Percentiles rank a stretch among this genome's conserved stretches.
Conservation (phyloP, 1,140 invertebrate species). For the Lutraria rhynchaena region DNA sequence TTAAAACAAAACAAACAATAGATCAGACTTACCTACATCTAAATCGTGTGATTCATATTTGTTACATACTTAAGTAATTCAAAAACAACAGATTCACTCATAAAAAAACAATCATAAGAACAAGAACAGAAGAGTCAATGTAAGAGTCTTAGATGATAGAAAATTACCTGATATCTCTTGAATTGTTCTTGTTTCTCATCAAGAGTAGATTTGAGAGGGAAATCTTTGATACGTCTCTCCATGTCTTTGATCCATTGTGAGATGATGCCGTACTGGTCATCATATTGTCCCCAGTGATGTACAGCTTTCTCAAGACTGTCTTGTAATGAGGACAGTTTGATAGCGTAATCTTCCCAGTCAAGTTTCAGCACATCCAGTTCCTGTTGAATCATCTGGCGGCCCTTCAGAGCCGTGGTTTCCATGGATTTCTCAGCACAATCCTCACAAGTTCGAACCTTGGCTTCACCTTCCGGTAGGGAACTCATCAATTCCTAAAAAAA, state of each 20-base stretch:
- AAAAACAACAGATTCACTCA: no score
- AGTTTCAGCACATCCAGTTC: conserved; percentile 92
- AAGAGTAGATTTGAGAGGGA: conserved; percentile 90
- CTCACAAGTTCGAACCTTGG: conserved; percentile 91
- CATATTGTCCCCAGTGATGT: conserved; percentile 95
- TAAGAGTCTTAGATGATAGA: no score
- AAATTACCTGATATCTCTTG: conserved; percentile 95
- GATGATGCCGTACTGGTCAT: conserved; percentile 91
- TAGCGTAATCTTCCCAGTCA: conserved; percentile 93
- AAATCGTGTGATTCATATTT: no score
- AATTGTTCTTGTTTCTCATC: conserved; percentile 96
- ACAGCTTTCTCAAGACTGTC: conserved; percentile 91
- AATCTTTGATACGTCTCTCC: conserved; percentile 94
- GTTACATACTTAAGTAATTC: no score
- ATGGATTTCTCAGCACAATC: conserved; percentile 82
- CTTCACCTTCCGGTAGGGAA: conserved; percentile 94
- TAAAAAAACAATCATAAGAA: no score
- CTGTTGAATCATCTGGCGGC: conserved; percentile 93
- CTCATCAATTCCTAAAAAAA: conserved; percentile 87
- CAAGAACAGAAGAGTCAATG: no score
- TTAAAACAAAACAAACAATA: no score
- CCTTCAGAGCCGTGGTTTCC: conserved; percentile 93
- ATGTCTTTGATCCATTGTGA: conserved; percentile 93
- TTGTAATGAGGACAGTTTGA: conserved; percentile 93
- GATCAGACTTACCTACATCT: no score